Base-by-base conservation (phyloP, 2,113 vertebrate species). In the Odocoileus virginianus region DNA sequence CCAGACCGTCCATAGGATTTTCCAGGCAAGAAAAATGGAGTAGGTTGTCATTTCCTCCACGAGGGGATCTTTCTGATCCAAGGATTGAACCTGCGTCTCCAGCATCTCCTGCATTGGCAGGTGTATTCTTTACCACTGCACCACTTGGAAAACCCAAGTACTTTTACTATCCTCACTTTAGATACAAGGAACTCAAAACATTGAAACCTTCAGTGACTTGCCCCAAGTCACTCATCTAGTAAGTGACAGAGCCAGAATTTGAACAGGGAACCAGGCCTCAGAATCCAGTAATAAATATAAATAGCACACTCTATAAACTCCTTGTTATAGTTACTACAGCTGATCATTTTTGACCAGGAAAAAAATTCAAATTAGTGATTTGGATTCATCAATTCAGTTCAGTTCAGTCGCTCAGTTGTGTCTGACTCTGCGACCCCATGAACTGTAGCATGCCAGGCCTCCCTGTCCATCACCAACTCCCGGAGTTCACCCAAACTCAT, bases 281-380 rank as follows among this genome's bases (percentile, higher is more conserved):
- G 55, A 96, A 60, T 47, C 19, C 11, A 92, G 33, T 50, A 33
- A 84, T 47, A 87, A 87, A 76, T 13, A 74, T 60, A 30, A 91
- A 40, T 1, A 96, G 5, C 28, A 57, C 1, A 88, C 52, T 71
- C 47, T 50, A 61, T 14, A 87, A 87, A 43, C 45, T 94, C 36
- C 45, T 58, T 89, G 74, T 60, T 21, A 88, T 28, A 52, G 50
- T 27, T 82, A 13, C 19, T 67, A 91, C 23, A 40, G 11, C 60
- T 89, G 76, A 79, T 12, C 47, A 58, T 57, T 97, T 92, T 74
- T 52, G 36, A 96, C 76, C 23, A 88, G 23, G 17, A 79, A 91
- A 40, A 94, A 97, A 94, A 61, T 85, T 74, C 45, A 94, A 83
- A 78, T 89, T 33, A 94, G 89, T 85, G 14, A 91, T 55, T 79